Evolutionary conservation across 1,140 invertebrate species (phyloP).

Genomic region (Cydia pomonella): DNA sequence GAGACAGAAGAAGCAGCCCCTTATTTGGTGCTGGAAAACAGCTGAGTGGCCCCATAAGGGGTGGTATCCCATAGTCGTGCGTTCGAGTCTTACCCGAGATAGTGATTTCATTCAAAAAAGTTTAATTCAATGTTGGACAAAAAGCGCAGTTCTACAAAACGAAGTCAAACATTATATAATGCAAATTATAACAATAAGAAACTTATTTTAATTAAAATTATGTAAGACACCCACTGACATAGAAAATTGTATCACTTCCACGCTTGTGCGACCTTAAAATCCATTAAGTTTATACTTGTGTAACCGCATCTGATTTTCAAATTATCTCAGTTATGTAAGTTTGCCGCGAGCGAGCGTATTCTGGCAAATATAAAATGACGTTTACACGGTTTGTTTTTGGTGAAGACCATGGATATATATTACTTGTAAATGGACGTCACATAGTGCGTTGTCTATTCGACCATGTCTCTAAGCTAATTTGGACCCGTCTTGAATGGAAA

Average conservation of each 20-base stretch:
- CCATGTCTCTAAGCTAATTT: too few species aligned
- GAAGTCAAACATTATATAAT: not conserved
- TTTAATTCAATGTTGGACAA: not conserved
- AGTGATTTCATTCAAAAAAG: not conserved
- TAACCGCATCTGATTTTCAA: not conserved
- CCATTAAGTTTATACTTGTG: conserved; percentile 11
- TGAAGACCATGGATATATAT: not conserved
- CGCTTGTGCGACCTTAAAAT: conserved; percentile 34
- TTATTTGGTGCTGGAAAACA: too few species aligned
- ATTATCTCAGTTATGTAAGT: conserved; percentile 12
- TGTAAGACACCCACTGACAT: conserved; percentile 46
- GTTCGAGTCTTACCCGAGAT: too few species aligned
- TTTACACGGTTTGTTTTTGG: not conserved
- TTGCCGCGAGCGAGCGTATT: not conserved
- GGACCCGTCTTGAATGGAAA: too few species aligned
- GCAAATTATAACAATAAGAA: conserved; percentile 13
- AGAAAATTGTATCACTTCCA: conserved; percentile 38
- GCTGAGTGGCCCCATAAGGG: too few species aligned
- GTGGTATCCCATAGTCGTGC: too few species aligned
- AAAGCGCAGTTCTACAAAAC: not conserved
- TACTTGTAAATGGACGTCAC: not conserved
- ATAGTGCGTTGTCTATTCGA: not conserved
- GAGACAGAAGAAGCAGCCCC: too few species aligned
- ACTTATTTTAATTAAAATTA: conserved; percentile 35
- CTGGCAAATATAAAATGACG: not conserved